phyloP scores from a whole-genome alignment of 2,888 invertebrate genomes.

The Diachrysia chrysitis region DNA sequence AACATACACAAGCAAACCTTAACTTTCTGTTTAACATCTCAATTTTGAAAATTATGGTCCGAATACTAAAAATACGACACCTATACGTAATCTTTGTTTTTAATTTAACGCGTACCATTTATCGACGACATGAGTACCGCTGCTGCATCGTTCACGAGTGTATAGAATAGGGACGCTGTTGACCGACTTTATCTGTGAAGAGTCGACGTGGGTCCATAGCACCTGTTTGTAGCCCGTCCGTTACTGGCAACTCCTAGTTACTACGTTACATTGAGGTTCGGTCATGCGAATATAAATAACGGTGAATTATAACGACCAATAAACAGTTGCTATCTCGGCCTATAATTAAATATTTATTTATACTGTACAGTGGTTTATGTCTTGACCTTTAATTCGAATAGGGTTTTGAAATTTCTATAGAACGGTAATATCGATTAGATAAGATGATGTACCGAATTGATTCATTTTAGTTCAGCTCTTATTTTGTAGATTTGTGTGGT shows the following conservation, averaged over 20 bases:
- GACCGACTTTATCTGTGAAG: constrained; percentile 18
- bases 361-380: not conserved
- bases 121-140: not conserved
- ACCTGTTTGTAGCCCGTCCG: constrained; percentile 52
- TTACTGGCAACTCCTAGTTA: constrained; percentile 41
- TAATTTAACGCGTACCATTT: constrained; percentile 8
- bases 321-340: constrained; percentile 12
- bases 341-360: constrained; percentile 25
- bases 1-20: too few species aligned
- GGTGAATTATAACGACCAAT: constrained; percentile 38
- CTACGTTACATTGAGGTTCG: constrained; percentile 42
- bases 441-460: not conserved
- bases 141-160: constrained; percentile 10
- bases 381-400: not conserved
- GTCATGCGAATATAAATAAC: constrained; percentile 51
- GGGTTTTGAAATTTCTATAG: not conserved
- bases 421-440: not conserved
- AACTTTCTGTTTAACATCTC: not conserved
- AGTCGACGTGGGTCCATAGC: constrained; percentile 25
- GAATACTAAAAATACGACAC: constrained; percentile 2
- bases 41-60: not conserved
- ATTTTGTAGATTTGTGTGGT: not conserved
- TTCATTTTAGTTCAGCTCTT: not conserved
- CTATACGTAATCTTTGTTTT: constrained; percentile 7
- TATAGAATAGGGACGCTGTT: constrained; percentile 26